Evolutionary conservation across 1,140 invertebrate genomes (phyloP), one percentile per base, ranked within the genome.

Genomic region (Drosophila mauritiana): DNA sequence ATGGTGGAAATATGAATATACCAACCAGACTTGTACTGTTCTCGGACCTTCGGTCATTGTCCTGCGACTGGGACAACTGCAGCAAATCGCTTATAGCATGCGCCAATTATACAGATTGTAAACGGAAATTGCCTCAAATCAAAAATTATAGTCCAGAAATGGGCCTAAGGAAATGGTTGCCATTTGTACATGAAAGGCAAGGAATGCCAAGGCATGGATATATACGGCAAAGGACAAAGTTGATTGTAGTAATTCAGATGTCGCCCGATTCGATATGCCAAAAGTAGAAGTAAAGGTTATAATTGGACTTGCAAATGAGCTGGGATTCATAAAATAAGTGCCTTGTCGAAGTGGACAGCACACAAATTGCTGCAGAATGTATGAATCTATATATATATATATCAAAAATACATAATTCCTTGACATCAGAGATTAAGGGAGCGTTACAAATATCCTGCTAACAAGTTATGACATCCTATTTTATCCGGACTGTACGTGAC

Each of bases 21-120:
- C 37, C 31, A 31, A 8, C 27, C 65, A 31, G 45, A 34, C 17
- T 31, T 7, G 7, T 31, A 31, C 7, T 7, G 27, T 31, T 20
- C 27, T 42, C 8, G 13, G 22, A n/a, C 17, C 8, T 4, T 37
- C 67, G 61, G 73, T 65, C 73, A 76, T 76, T 76, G 73, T 76
- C 73, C 73, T 42, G 43, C 15, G 25, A 74, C 57, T 55, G 42
- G 69, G 59, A 17, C 40, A 67, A 75, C 70, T 75, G 72, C 73
- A 75, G 73, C 73, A 75, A 76, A 76, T 76, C 53, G 72, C 37
- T 48, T 51, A 48, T 58, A 65, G 53, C 73, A 57, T 76, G 73
- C 40, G 53, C 61, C 61, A 76, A 76, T 76, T 76, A 76, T 76
- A 76, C 73, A 76, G 73, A 76, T 74, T 76, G 54, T 76, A 54